These are phyloP conservation scores for Datnioides undecimradiatus DNA, from an alignment of 2,113 vertebrate species.

Conservation along the genomic window DNA sequence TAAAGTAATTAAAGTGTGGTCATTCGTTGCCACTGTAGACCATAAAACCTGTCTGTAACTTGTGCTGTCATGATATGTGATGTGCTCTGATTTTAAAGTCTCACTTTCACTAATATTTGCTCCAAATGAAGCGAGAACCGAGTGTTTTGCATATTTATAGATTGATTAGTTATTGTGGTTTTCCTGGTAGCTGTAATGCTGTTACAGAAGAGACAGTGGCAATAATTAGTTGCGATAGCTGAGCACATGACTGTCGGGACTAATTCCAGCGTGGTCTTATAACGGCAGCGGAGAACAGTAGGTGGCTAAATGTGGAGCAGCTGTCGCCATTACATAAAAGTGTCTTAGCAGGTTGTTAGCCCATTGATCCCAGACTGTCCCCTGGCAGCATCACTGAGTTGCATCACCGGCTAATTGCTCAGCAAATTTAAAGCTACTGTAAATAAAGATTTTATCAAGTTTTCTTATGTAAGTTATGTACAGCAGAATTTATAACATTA, in stretches of 20 bases:
- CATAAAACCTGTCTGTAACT: slow-evolving; percentile 23
- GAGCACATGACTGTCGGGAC: slow-evolving; percentile 30
- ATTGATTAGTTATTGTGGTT: neutral
- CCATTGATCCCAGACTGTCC: slow-evolving; percentile 62
- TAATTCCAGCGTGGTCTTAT: slow-evolving; percentile 58
- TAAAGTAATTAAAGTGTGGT: slow-evolving; percentile 37
- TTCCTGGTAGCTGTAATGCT: slow-evolving; percentile 14
- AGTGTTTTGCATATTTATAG: neutral
- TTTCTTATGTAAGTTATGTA: too few relatives aligned
- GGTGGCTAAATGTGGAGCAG: slow-evolving; percentile 61
- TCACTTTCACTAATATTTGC: neutral
- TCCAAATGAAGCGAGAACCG: neutral
- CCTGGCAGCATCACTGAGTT: slow-evolving; percentile 15
- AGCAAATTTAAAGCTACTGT: neutral
- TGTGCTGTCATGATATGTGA: slow-evolving; percentile 6
- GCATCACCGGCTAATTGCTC: slow-evolving; percentile 15
- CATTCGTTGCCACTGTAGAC: neutral
- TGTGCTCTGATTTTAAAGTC: slow-evolving; percentile 28
- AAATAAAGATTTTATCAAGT: neutral
- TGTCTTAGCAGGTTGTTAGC: slow-evolving; percentile 38
- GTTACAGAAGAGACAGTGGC: slow-evolving; percentile 36
- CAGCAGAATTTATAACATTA: too few relatives aligned
- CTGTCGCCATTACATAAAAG: slow-evolving; percentile 69
- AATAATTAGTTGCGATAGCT: slow-evolving; percentile 35
- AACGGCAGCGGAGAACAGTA: slow-evolving; percentile 28